phyloP scores from a whole-genome alignment of 2,888 invertebrate genomes.

The Orthosia gothica region DNA sequence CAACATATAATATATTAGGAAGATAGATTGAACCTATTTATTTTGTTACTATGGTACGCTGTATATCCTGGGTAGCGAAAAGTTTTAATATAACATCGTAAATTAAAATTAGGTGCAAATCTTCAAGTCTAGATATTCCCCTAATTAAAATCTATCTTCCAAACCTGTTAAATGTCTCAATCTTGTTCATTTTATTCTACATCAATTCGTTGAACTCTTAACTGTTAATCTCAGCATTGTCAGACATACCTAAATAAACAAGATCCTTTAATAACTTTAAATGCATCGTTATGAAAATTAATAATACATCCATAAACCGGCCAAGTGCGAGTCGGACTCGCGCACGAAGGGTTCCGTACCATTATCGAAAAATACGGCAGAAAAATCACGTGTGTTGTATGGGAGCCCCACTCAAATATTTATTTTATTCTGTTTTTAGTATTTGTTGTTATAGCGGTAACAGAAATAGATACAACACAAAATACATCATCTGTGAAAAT shows the following conservation, averaged over 20 bases:
- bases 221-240: constrained; percentile 3
- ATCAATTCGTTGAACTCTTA: constrained; percentile 3
- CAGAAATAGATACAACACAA: no score
- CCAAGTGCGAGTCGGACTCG: no score
- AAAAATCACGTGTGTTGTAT: no score
- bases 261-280: not conserved
- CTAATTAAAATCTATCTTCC: not conserved
- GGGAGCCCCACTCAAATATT: no score
- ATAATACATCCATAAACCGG: no score
- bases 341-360: no score
- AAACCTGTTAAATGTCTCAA: constrained; percentile 6
- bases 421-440: no score
- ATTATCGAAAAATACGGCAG: no score
- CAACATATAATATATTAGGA: no score
- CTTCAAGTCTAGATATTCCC: not conserved
- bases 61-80: not conserved
- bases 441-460: no score
- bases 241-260: not conserved
- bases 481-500: no score
- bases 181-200: constrained; percentile 6
- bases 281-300: not conserved
- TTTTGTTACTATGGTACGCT: not conserved
- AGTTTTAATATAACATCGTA: not conserved
- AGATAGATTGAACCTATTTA: not conserved
- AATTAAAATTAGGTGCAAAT: not conserved